Evolutionary conservation across 2,113 vertebrate genomes (phyloP).

Genomic region (Xenus cinereus): DNA sequence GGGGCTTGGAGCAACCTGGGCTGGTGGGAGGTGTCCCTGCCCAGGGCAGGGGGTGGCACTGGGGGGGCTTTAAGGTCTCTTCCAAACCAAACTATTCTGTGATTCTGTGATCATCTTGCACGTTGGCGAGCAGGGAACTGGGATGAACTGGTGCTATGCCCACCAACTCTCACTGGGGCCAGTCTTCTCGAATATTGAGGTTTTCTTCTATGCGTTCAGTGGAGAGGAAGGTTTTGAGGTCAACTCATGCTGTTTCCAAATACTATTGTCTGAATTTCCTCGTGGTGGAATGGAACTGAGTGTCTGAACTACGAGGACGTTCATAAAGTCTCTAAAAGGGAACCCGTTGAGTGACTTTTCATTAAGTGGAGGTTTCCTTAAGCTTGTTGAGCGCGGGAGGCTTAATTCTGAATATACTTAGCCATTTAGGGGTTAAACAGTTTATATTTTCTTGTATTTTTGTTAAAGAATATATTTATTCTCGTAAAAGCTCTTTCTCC

Average conservation of each 20-base stretch:
- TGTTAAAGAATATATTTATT: neutral
- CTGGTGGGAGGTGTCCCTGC: too few relatives aligned
- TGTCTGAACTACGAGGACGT: neutral
- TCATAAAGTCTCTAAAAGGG: neutral
- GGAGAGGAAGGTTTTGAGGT: neutral
- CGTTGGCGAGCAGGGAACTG: fast-evolving
- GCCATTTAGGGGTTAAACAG: neutral
- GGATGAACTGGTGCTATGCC: fast-evolving
- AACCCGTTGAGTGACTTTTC: neutral
- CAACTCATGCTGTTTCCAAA: fast-evolving
- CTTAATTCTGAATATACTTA: neutral
- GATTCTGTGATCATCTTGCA: neutral
- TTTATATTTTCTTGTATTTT: neutral
- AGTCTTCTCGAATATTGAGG: neutral
- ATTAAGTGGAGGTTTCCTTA: neutral
- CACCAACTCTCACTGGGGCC: fast-evolving
- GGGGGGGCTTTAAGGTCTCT: too few relatives aligned
- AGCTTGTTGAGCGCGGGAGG: neutral
- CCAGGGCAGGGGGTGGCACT: too few relatives aligned
- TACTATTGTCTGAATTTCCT: neutral
- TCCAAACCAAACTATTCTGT: too few relatives aligned
- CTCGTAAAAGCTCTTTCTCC: neutral
- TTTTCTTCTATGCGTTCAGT: neutral
- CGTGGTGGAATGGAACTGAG: neutral
- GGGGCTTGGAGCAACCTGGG: too few relatives aligned